Evolutionary conservation across 2,888 invertebrate genomes (phyloP), one percentile per base, ranked within the genome.

Genomic region (Camponotus fellah): DNA sequence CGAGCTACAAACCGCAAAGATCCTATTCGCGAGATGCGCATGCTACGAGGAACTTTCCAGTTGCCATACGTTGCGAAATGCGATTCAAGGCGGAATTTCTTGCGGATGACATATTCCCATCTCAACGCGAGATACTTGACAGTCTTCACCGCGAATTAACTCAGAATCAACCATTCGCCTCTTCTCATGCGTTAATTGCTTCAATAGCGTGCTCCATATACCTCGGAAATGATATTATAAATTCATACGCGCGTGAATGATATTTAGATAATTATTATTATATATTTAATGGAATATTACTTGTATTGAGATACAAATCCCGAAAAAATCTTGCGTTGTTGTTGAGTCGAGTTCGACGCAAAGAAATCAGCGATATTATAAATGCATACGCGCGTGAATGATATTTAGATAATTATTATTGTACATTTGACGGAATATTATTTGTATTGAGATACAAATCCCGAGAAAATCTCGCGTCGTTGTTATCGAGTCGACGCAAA

Each of bases 401-500:
- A 14, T 49, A n/a, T n/a, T 49, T 8, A 0, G 49, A 6, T 49
- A 49, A 49, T 49, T 53, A n/a, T 14, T 21, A 17, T 64, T 37
- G 14, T 14, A 26, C 12, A 21, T 37, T 53, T 12, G n/a, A 46
- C 14, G 4, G 3, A 17, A 37, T 21, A 60, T 10, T 32, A 21
- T 56, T 21, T 10, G 43, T 12, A 56, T 3, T 34, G 43, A 68
- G 2, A 26, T 26, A 26, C 12, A 26, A 2, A 9, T 64, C n/a
- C n/a, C 10, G 58, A 58, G 58, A 14, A 43, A 62, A 80, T 80
- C 71, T 79, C 12, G 32, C 32, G n/a, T 21, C 32, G n/a, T 21
- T 9, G 17, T 60, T 71, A 62, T 62, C 69, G 21, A 17, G 37
- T 62, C 79, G 69, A 79, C 43, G 9, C 46, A 17, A 79, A 69